Evolutionary conservation across 2,797 vertebrate genomes (phyloP), one percentile per base, ranked within the genome.

Genomic region (Taenioides sp.): DNA sequence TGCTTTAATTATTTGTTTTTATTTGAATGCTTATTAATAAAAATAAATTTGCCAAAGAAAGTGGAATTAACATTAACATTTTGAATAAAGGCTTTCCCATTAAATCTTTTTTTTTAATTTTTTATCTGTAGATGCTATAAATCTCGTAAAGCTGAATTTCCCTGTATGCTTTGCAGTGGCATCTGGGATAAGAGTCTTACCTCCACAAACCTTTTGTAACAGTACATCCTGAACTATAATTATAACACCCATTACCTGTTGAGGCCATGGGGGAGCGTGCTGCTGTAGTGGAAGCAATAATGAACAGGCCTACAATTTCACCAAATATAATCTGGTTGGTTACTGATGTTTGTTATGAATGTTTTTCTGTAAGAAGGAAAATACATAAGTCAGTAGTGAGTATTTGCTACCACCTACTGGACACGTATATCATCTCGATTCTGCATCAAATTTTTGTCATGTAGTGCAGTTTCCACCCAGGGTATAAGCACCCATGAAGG

Each of bases 391-490:
- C 2, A 74, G 47, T 20, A 23, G 37, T 80, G 64, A 69, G 47
- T 70, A 73, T 86, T 55, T 65, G 64, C 77, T 87, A 87, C 76
- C 88, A 84, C 67, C 89, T 87, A 61, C 83, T 89, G 91, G 83
- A 12, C 3, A 43, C 7, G 16, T 52, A 20, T 52, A 59, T 64
- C 72, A 73, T 27, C 47, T 50, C 17, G 75, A 72, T 57, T 72
- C 47, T 65, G 54, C 10, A 9, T 55, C 20, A 22, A 2, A 9
- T 22, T 54, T 54, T 54, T 54, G 52, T 22, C 50, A 52, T 52
- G 17, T 52, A 7, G 12, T 43, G 12, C 40, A 43, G 40, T 43
- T 14, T 43, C 40, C 40, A 43, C 43, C 12, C 4, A 47, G 43
- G 43, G 43, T 47, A 47, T 3, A 3, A 16, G 14, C 14, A 47